Percentiles rank a stretch among this genome's conserved stretches.
phyloP scores from a whole-genome alignment of 1,140 invertebrate species.

The Anastrepha obliqua region DNA sequence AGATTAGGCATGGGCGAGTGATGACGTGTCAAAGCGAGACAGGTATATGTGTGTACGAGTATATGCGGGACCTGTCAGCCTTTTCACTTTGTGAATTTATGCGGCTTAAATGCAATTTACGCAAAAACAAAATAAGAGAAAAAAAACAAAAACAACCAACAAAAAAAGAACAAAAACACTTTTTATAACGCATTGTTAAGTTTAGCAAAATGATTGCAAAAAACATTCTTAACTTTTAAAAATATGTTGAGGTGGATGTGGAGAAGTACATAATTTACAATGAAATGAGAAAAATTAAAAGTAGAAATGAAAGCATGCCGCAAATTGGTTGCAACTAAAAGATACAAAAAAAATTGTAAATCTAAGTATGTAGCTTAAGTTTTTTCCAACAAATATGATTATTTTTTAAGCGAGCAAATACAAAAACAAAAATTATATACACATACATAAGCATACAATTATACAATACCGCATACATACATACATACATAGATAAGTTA shows the following conservation, averaged over 20 bases:
- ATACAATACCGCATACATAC: neutral
- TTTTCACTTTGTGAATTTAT: slow-evolving; percentile 11
- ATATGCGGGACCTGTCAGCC: neutral
- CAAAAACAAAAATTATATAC: neutral
- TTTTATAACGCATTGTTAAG: slow-evolving; percentile 26
- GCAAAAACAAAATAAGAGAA: neutral
- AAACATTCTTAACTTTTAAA: slow-evolving; percentile 10
- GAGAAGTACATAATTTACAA: slow-evolving; percentile 45
- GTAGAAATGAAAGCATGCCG: neutral
- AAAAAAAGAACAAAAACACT: neutral
- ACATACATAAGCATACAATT: neutral
- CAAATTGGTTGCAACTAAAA: slow-evolving; percentile 32
- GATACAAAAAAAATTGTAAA: neutral
- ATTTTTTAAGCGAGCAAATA: slow-evolving; percentile 1
- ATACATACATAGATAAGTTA: slow-evolving; percentile 1
- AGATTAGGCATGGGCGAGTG: neutral
- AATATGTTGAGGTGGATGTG: neutral
- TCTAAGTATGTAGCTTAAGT: slow-evolving; percentile 30
- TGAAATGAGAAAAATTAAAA: neutral
- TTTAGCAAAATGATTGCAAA: slow-evolving; percentile 29
- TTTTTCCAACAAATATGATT: slow-evolving; percentile 32
- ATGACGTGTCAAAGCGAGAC: neutral
- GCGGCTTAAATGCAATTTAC: slow-evolving; percentile 4
- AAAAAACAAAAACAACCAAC: neutral
- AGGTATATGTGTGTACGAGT: too few relatives aligned